Percentiles rank a stretch among this genome's conserved stretches.
phyloP scores from a whole-genome alignment of 2,797 vertebrate genomes.

The Clarias laeviceps region DNA sequence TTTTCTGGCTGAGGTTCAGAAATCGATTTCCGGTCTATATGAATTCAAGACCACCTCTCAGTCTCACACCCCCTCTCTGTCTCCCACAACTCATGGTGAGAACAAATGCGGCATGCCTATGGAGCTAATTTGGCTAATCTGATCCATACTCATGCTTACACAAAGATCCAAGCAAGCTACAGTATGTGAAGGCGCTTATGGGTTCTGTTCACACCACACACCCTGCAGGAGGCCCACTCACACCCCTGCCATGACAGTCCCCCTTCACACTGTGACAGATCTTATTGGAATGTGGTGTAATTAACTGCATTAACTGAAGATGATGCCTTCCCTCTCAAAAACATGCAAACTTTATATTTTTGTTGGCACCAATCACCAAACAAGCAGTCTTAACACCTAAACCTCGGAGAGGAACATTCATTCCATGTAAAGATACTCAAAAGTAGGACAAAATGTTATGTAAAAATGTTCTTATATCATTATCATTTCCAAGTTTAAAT shows the following conservation, averaged over 20 bases:
- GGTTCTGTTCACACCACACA: not conserved
- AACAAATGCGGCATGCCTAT: conserved; percentile 13
- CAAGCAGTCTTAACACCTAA: not conserved
- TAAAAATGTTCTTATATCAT: not conserved
- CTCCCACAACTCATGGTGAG: not conserved
- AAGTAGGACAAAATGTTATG: not conserved
- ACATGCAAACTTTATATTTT: not conserved
- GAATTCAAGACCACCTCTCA: not conserved
- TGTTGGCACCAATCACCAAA: not conserved
- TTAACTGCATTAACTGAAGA: conserved; percentile 18
- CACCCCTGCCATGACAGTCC: conserved; percentile 7
- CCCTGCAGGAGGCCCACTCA: conserved; percentile 11
- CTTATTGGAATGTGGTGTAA: conserved; percentile 37
- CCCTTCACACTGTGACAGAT: conserved; percentile 33
- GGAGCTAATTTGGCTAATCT: conserved; percentile 8
- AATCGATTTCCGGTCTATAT: not conserved
- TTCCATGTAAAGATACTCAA: not conserved
- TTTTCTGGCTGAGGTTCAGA: conserved; percentile 1
- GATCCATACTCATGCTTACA: not conserved
- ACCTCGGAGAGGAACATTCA: not conserved
- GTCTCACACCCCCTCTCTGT: not conserved
- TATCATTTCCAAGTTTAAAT: not conserved
- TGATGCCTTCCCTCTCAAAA: not conserved
- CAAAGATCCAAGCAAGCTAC: conserved; percentile 16
- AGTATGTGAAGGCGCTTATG: not conserved